Conservation (phyloP, 2,113 vertebrate genomes). For the Pogona vitticeps region DNA sequence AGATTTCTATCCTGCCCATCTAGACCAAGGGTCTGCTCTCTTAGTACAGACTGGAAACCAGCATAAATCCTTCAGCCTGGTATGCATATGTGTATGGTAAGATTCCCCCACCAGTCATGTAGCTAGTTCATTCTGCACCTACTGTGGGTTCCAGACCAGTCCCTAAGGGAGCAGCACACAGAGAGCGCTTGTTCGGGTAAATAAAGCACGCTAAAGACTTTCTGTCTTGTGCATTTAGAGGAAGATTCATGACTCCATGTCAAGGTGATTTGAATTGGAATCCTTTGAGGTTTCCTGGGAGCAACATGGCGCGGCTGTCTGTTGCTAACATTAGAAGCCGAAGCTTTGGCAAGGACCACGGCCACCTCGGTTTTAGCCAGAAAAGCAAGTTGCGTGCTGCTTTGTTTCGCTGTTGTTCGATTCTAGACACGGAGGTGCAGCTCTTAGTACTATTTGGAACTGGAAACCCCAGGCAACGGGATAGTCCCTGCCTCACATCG, state of each 20-base stretch:
- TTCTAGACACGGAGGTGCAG: not conserved
- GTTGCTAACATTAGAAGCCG: not conserved
- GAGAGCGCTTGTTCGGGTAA: too few relatives aligned
- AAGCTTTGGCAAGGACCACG: not conserved
- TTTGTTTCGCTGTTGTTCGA: not conserved
- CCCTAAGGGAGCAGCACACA: too few relatives aligned
- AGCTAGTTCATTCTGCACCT: too few relatives aligned
- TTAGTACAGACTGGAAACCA: too few relatives aligned
- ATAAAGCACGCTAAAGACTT: too few relatives aligned
- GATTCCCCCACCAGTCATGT: too few relatives aligned
- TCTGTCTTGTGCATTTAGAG: not conserved
- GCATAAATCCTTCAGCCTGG: too few relatives aligned
- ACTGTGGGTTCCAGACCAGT: too few relatives aligned
- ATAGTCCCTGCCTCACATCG: not conserved
- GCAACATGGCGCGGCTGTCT: not conserved
- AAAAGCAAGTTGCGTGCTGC: not conserved
- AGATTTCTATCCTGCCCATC: too few relatives aligned
- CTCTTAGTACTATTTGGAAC: constrained; percentile 11
- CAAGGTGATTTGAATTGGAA: not conserved
- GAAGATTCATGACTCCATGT: too few relatives aligned
- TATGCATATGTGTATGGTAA: too few relatives aligned
- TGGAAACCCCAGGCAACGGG: constrained; percentile 14
- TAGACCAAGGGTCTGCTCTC: too few relatives aligned
- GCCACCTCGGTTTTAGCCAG: not conserved
- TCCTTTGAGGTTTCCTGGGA: not conserved